Conservation (phyloP, 1,140 invertebrate genomes). For the Goniozus legneri region DNA sequence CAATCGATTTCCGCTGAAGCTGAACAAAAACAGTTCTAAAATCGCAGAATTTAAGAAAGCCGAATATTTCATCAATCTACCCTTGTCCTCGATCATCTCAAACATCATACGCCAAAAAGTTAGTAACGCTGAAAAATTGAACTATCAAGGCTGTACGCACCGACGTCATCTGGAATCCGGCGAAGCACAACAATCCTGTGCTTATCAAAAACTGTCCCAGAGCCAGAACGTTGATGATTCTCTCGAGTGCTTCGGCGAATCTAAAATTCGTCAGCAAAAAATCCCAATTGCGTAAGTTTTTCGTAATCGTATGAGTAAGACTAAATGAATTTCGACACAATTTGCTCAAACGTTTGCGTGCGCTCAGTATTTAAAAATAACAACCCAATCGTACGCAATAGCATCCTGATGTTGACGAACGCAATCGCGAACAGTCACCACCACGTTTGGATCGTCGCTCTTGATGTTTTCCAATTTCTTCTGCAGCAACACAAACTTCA, state of each 20-base stretch:
- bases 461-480: conserved; percentile 20
- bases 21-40: conserved; percentile 41
- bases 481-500: conserved; percentile 29
- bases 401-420: conserved; percentile 32
- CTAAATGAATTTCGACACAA: too few species aligned
- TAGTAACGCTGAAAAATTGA: not conserved
- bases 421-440: conserved; percentile 7
- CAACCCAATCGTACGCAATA: too few species aligned
- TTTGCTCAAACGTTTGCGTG: too few species aligned
- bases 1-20: conserved; percentile 32
- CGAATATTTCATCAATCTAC: conserved; percentile 22
- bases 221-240: conserved; percentile 33
- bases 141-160: conserved; percentile 20
- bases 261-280: conserved; percentile 18
- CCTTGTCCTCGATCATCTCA: conserved; percentile 31
- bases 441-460: conserved; percentile 6
- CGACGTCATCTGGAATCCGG: conserved; percentile 37
- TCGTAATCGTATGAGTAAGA: too few species aligned
- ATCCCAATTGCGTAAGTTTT: too few species aligned
- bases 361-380: too few species aligned
- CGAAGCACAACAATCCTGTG: conserved; percentile 30
- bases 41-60: conserved; percentile 30
- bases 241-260: conserved; percentile 38
- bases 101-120: conserved; percentile 5
- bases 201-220: conserved; percentile 35